Evolutionary conservation across 2,888 invertebrate genomes (phyloP), one percentile per base, ranked within the genome.

Genomic region (Elysia crispata): DNA sequence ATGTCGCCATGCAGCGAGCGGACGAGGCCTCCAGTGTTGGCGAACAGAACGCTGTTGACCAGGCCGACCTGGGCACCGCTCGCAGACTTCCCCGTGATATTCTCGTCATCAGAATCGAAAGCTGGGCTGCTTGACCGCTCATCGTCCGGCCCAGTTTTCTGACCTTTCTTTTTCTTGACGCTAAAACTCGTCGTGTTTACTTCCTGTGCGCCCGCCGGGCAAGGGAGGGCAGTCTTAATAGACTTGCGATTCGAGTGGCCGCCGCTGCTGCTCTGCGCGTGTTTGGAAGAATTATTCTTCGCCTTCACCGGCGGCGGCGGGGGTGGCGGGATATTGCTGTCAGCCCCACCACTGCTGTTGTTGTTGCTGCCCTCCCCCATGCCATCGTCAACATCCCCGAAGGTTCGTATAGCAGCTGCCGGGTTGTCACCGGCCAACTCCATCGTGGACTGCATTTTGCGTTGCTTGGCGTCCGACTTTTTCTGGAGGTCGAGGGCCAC

Each of bases 401-500:
- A 72, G 49, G n/a, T 76, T 23, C 79, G 50, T 41, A 64, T 31
- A 8, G 75, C 64, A 13, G 73, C 66, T 25, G 62, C 75, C 28
- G 64, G 78, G 54, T 81, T 94, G 87, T 96, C 96, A 95, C 20
- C 88, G 20, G 89, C 94, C 94, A 89, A 83, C 70, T 87, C 87
- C 86, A 87, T 88, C 1, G 89, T 88, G 41, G 88, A 86, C 15
- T 87, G 86, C 89, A 92, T 88, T 92, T 98, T 97, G 49, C 97
- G 94, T 90, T 98, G 97, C 88, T 98, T 98, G 0, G 97, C 97
- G 93, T 98, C 97, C 87, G 98, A 97, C 91, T 98, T 97, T 91
- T 97, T 97, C 92, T 98, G 98, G 96, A 99, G 97, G 87, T 97
- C 97, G 90, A 98, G 97, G 8, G 98, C 99, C 57, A 98, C 98